Evolutionary conservation across 1,140 invertebrate genomes (phyloP), one percentile per base, ranked within the genome.

Genomic region (Panagrolaimus sp.): DNA sequence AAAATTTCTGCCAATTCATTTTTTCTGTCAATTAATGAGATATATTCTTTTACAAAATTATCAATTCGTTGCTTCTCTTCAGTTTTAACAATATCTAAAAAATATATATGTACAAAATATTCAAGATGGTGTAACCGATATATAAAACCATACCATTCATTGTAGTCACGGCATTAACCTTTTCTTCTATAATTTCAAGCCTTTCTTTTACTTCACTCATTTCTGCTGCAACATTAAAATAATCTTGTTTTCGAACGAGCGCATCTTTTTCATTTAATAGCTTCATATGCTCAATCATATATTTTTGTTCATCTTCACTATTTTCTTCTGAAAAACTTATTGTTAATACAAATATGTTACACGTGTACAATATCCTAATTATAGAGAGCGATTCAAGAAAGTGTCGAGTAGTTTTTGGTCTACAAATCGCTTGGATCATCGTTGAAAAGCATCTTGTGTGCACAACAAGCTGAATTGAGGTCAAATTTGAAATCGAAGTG

Each of bases 221-320:
- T 8, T 72, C 71, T 7, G 66, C 70, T 11, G 74, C 53, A 48
- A 68, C 68, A 25, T 75, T 75, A 31, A 75, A 68, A 42, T 75
- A 71, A 53, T 76, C 68, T 46, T 76, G 73, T 38, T 66, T 63
- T 42, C 69, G 42, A 13, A 76, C 74, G 11, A 76, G 68, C 5
- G 65, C 53, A 31, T 73, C 69, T n/a, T 67, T 74, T 43, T 76
- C 75, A 42, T 74, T 73, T 11, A 65, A 62, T 47, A 75, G 70
- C 16, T 68, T 25, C 14, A 76, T 16, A 27, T 72, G 68, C 7
- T 70, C 63, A 8, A 25, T 51, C 5, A 74, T 48, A 20, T 71
- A 23, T 43, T 61, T 48, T 61, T 67, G 43, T 51, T 76, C 74
- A n/a, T 76, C 75, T 16, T 63, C 48, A 53, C 66, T 70, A 25